A percentile compares a stretch with the other conserved stretches of the same genome.
phyloP scores from a whole-genome alignment of 2,888 invertebrate species.

The Chironomus tentans region DNA sequence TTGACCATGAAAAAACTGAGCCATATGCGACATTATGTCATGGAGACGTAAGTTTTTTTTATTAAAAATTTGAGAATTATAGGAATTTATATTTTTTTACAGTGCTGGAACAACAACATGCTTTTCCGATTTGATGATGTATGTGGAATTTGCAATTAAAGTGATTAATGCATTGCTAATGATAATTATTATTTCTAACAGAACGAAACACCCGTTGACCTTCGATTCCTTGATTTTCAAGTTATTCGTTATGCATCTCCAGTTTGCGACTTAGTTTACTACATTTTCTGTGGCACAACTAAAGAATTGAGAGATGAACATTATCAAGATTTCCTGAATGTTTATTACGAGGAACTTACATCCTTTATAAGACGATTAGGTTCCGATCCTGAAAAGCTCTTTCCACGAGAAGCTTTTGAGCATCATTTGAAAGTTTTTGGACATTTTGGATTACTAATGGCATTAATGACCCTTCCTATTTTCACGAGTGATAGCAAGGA shows the following conservation, averaged over 20 bases:
- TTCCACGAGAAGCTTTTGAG: too few relatives aligned
- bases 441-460: too few relatives aligned
- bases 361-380: constrained; percentile 33
- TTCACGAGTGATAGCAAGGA: too few relatives aligned
- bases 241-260: constrained; percentile 37
- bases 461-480: too few relatives aligned
- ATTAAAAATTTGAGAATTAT: neutral
- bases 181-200: constrained; percentile 31
- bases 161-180: too few relatives aligned
- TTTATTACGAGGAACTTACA: constrained; percentile 33
- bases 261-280: constrained; percentile 36
- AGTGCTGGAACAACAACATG: constrained; percentile 39
- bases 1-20: constrained; percentile 33
- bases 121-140: constrained; percentile 30
- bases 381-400: too few relatives aligned
- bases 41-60: constrained; percentile 32
- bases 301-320: constrained; percentile 33
- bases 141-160: too few relatives aligned
- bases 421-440: too few relatives aligned
- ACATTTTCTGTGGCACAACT: constrained; percentile 35
- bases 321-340: constrained; percentile 33
- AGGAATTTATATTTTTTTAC: neutral
- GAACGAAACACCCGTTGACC: constrained; percentile 31
- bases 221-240: constrained; percentile 39
- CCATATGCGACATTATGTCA: constrained; percentile 38